Evolutionary conservation across 2,888 invertebrate species (phyloP), one percentile per base, ranked within the genome.

Genomic region (Volucella zonaria): DNA sequence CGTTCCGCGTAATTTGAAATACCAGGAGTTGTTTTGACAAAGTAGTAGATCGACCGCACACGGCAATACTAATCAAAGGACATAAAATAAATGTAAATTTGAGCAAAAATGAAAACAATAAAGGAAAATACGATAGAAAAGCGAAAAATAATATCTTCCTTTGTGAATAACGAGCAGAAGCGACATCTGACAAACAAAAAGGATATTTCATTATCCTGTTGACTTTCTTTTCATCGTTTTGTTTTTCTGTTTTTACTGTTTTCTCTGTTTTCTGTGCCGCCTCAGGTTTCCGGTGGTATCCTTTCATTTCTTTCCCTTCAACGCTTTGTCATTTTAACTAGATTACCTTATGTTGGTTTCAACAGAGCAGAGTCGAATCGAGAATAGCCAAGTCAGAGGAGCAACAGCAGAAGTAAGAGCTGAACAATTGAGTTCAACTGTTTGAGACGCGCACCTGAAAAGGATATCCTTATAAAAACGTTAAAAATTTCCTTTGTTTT

Each of bases 151-250:
- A 78, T 71, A 78, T 78, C 74, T 74, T 80, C 31, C 54, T 40
- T 74, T 74, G 31, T 62, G 54, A 51, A 74, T 42, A 74, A 71
- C 77, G 59, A 66, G 58, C 59, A 68, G 14, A 45, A 73, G 71
- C 66, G 81, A 66, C 70, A 76, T 75, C 73, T 74, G 74, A 80
- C 80, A 74, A 61, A 74, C 74, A 68, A 51, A 31, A 54, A 73
- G 80, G 74, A 80, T 80, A 80, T 80, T 80, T 67, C 67, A 74
- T 80, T 74, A 80, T 74, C 67, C 61, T 80, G 80, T 80, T 80
- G 79, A 80, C 79, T 80, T 74, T 80, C 54, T 67, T 38, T 43
- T 64, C 40, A 40, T 43, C 59, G 40, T 43, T n/a, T 49, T 59
- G 61, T 67, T 73, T 73, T 49, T 23, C 45, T 12, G 64, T 14